These are phyloP conservation scores for Acanthosoma haemorrhoidale DNA, from an alignment of 2,888 invertebrate genomes.

Conservation along the genomic window DNA sequence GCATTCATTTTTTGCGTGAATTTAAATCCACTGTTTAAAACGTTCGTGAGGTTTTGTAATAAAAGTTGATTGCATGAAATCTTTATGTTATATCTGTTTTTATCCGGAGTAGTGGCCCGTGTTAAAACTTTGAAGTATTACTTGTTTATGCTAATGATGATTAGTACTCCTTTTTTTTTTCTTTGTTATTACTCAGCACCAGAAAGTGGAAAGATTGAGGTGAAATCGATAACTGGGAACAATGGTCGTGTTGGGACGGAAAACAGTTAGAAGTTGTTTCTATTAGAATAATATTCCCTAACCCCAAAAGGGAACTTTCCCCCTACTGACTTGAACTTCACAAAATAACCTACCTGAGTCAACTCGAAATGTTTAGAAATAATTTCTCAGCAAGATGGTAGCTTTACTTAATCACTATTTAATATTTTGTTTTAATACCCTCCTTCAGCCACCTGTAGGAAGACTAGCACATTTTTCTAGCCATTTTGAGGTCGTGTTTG, in stretches of 20 bases:
- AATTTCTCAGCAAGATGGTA: too few relatives aligned
- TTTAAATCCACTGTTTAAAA: constrained; percentile 26
- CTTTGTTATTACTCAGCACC: constrained; percentile 16
- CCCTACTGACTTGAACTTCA: too few relatives aligned
- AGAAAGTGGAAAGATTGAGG: neutral
- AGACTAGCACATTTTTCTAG: too few relatives aligned
- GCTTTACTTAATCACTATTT: too few relatives aligned
- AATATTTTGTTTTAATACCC: too few relatives aligned
- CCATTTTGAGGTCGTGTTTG: too few relatives aligned
- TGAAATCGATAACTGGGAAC: neutral
- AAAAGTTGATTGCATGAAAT: constrained; percentile 30
- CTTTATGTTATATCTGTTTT: constrained; percentile 32
- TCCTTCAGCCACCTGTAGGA: too few relatives aligned
- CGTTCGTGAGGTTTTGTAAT: constrained; percentile 24
- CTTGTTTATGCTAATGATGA: constrained; percentile 28
- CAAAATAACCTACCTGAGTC: too few relatives aligned
- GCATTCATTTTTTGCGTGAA: constrained; percentile 31
- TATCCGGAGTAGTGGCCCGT: constrained; percentile 22
- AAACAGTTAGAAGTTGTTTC: too few relatives aligned
- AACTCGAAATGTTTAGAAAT: too few relatives aligned
- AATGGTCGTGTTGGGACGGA: neutral
- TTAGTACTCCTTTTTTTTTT: constrained; percentile 13
- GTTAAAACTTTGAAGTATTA: constrained; percentile 31
- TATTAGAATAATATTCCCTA: too few relatives aligned
- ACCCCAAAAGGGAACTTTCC: too few relatives aligned